phyloP scores from a whole-genome alignment of 2,113 vertebrate genomes.

The Calyptommatus sinebrachiatus region DNA sequence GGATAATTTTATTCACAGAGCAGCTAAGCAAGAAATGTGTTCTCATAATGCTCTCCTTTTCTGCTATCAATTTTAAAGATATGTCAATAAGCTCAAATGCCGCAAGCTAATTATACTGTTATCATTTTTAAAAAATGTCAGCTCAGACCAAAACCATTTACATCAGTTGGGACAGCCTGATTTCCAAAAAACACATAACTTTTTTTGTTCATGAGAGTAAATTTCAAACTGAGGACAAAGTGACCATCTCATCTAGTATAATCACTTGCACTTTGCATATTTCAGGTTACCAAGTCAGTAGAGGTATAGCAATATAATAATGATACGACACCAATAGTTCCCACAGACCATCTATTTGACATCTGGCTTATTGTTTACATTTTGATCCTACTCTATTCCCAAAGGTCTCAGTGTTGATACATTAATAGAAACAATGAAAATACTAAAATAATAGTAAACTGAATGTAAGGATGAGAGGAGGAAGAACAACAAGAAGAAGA shows the following conservation, averaged over 20 bases:
- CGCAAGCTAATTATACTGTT: constrained; percentile 18
- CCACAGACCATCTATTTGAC: too few relatives aligned
- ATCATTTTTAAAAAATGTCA: not conserved
- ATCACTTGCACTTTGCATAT: not conserved
- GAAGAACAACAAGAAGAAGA: too few relatives aligned
- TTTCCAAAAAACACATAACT: not conserved
- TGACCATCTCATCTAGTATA: not conserved
- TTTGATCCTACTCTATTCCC: too few relatives aligned
- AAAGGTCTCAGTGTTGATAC: too few relatives aligned
- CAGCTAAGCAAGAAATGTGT: constrained; percentile 18
- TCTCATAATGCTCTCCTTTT: constrained; percentile 12
- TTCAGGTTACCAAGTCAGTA: not conserved
- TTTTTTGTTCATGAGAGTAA: not conserved
- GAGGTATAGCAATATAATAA: not conserved
- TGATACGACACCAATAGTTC: not conserved
- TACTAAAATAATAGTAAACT: too few relatives aligned
- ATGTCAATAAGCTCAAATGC: constrained; percentile 17
- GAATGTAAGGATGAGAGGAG: too few relatives aligned
- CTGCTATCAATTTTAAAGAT: constrained; percentile 1
- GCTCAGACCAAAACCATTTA: not conserved
- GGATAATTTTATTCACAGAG: constrained; percentile 10
- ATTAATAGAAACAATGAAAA: too few relatives aligned
- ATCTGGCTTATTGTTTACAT: not conserved
- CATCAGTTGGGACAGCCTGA: not conserved
- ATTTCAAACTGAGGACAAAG: too few relatives aligned